Evolutionary conservation across 2,113 vertebrate genomes (phyloP).

Genomic region (Vidua chalybeata): DNA sequence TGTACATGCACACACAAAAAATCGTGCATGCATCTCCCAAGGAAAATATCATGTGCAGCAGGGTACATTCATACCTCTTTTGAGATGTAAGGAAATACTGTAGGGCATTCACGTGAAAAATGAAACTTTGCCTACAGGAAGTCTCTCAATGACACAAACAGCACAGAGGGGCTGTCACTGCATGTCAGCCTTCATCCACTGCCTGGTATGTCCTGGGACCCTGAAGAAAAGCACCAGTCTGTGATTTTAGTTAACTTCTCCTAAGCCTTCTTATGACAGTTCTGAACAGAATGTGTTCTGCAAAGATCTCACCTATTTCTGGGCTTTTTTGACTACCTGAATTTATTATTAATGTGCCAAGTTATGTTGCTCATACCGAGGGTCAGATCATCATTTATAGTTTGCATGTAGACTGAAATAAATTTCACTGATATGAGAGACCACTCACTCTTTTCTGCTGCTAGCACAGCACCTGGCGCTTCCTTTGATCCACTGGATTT

Average conservation of each 20-base stretch:
- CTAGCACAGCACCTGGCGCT: background rate
- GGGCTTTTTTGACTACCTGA: constrained; percentile 6
- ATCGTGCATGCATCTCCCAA: accelerated
- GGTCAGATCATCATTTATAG: constrained; percentile 31
- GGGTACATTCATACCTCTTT: background rate
- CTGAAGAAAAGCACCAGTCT: background rate
- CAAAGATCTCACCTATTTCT: constrained; percentile 29
- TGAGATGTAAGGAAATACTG: background rate
- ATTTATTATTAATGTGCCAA: constrained; percentile 53
- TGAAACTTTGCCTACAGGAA: background rate
- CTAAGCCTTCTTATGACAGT: background rate
- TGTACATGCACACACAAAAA: background rate
- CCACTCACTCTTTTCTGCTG: constrained; percentile 8
- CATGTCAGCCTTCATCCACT: background rate
- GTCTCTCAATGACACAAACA: background rate
- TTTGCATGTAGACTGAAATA: constrained; percentile 49
- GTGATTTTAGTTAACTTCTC: constrained; percentile 8
- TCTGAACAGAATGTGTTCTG: background rate
- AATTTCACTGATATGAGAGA: constrained; percentile 23
- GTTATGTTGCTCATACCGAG: background rate
- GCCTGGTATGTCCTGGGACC: background rate
- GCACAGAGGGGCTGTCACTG: background rate
- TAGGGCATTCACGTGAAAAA: background rate
- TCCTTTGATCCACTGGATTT: constrained; percentile 67
- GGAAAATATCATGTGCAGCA: background rate